Evolutionary conservation across 2,797 vertebrate genomes (phyloP).

Genomic region (Setipinna tenuifilis): DNA sequence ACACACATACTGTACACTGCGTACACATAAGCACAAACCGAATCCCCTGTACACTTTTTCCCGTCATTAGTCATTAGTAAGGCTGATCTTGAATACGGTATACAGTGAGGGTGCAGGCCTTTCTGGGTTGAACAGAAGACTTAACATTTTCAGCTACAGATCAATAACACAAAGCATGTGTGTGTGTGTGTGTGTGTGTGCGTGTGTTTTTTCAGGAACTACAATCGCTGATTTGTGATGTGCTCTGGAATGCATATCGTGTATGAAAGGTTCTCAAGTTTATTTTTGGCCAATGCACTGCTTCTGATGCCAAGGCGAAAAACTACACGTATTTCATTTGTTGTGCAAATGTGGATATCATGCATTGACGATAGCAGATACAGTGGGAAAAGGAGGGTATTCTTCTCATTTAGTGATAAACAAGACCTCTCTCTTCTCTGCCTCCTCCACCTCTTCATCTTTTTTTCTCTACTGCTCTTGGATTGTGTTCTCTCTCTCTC

Average conservation of each 20-base stretch:
- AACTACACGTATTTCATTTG: not conserved
- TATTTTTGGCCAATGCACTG: not conserved
- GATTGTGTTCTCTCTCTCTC: not conserved
- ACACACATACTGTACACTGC: not conserved
- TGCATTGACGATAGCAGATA: not conserved
- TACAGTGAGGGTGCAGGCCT: not conserved
- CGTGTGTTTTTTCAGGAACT: too few species aligned
- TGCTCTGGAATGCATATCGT: not conserved
- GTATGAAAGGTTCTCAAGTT: slow-evolving; percentile 3
- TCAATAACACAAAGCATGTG: not conserved
- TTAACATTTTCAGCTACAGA: not conserved
- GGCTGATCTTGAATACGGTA: not conserved
- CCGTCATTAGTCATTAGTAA: too few species aligned
- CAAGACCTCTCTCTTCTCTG: slow-evolving; percentile 21
- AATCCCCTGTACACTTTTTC: not conserved
- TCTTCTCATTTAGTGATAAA: slow-evolving; percentile 18
- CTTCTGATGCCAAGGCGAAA: slow-evolving; percentile 7
- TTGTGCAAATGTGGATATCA: slow-evolving; percentile 23
- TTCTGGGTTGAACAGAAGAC: not conserved
- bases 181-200: too few species aligned
- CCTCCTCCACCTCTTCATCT: slow-evolving; percentile 25
- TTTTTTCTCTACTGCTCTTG: slow-evolving; percentile 10
- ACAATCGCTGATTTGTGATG: not conserved
- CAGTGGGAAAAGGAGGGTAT: not conserved
- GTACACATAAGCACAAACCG: not conserved